Evolutionary conservation across 1,140 invertebrate species (phyloP), one percentile per base, ranked within the genome.

Genomic region (Artemia franciscana): DNA sequence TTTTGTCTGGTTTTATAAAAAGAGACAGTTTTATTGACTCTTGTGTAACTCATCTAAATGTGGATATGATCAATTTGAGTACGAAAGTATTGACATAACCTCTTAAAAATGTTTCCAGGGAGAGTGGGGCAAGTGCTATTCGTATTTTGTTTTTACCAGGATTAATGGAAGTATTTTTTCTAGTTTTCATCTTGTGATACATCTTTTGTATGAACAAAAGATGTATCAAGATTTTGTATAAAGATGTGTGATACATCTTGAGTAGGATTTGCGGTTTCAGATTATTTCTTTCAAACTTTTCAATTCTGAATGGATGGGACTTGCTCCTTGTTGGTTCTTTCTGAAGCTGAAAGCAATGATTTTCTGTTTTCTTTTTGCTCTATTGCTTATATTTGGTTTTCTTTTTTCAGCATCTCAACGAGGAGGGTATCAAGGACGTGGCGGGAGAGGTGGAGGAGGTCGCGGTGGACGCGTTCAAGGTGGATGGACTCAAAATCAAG

Each of bases 221-320:
- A 39, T 7, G 30, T 7, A 7, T 7, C n/a, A n/a, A 39, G 7
- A 39, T 39, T 7, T 39, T 39, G 7, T 39, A 39, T 39, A n/a
- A 39, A 39, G n/a, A n/a, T 64, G 7, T 58, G n/a, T 26, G 56
- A 0, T 28, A 24, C 15, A 30, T 58, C 56, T 18, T 59, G 21
- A 27, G 57, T 62, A 64, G 51, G 58, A n/a, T 25, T 63, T 62
- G 65, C 15, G 60, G 65, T 23, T 65, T 62, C 27, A 62, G 64
- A 5, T 26, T 61, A 56, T 60, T 24, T 24, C 24, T 62, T 28
- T 25, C 30, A 65, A 24, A 26, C 15, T 7, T 12, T 62, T n/a
- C 24, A 57, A 61, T 62, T 26, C n/a, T 59, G 21, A 64, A 65
- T 26, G 68, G 70, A 58, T 70, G 69, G 26, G 70, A 75, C 5